Evolutionary conservation across 1,140 invertebrate genomes (phyloP).

Genomic region (Drosophila insularis): DNA sequence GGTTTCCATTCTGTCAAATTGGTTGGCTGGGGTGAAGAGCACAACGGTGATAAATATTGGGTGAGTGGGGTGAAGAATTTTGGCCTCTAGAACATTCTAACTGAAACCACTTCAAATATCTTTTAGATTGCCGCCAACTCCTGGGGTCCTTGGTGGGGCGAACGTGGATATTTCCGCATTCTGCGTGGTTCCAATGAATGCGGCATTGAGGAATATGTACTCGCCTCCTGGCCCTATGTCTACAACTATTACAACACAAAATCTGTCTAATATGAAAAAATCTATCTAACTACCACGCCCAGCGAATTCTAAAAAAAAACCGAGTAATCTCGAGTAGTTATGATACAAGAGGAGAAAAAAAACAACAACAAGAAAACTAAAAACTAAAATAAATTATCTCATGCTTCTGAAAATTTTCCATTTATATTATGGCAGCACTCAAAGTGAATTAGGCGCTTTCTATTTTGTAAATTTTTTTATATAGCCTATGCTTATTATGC

Average conservation of each 20-base stretch:
- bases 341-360: background rate
- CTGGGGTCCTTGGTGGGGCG: constrained; percentile 95
- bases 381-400: constrained; percentile 67
- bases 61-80: constrained; percentile 84
- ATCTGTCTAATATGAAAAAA: constrained; percentile 29
- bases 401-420: constrained; percentile 75
- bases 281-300: constrained; percentile 16
- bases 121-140: constrained; percentile 93
- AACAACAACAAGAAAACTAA: constrained; percentile 46
- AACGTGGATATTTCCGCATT: constrained; percentile 93
- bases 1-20: constrained; percentile 96
- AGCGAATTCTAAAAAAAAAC: constrained; percentile 3
- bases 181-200: constrained; percentile 91
- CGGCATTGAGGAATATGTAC: constrained; percentile 92
- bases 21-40: constrained; percentile 94
- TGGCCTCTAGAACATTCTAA: background rate
- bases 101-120: background rate
- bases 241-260: constrained; percentile 75
- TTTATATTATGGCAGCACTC: constrained; percentile 60
- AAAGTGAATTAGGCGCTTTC: constrained; percentile 76
- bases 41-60: constrained; percentile 90
- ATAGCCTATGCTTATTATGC: constrained; percentile 51
- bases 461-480: constrained; percentile 56
- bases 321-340: constrained; percentile 58
- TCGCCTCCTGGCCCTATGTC: constrained; percentile 89